phyloP scores from a whole-genome alignment of 92 coral and sea anemone species.

The Montipora capitata region DNA sequence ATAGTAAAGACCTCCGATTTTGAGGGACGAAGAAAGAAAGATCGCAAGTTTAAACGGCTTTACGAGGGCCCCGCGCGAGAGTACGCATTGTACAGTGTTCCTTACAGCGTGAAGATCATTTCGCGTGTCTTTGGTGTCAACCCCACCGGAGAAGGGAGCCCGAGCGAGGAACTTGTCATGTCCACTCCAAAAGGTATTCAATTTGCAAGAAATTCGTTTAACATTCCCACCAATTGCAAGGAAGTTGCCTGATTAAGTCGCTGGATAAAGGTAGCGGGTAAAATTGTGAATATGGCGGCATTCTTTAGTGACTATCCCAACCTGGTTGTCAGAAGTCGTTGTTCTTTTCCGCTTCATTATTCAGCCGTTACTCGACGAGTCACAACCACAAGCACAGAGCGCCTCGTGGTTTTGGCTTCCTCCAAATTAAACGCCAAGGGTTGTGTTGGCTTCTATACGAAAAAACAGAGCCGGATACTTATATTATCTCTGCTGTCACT shows the following conservation, averaged over 20 bases:
- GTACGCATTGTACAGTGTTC: constrained; percentile 81
- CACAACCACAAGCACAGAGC: too few species aligned
- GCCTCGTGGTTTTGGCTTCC: too few species aligned
- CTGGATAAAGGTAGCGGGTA: too few species aligned
- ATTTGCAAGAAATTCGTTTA: neutral
- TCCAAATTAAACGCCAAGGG: too few species aligned
- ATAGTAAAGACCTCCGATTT: constrained; percentile 82
- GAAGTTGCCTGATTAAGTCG: neutral
- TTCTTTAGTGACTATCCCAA: too few species aligned
- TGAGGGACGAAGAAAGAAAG: constrained; percentile 72
- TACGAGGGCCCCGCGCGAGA: constrained; percentile 90
- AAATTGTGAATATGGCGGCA: too few species aligned
- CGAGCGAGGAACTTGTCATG: constrained; percentile 83
- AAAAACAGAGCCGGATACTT: too few species aligned
- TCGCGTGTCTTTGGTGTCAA: constrained; percentile 83
- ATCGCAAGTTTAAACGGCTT: constrained; percentile 83
- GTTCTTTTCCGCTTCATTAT: too few species aligned
- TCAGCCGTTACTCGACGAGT: too few species aligned
- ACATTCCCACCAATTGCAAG: neutral
- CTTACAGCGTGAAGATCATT: constrained; percentile 84
- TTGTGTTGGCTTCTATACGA: too few species aligned
- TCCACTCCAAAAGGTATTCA: constrained; percentile 90
- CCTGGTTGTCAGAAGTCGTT: too few species aligned
- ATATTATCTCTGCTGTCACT: too few species aligned
- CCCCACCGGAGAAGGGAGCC: constrained; percentile 83